These are phyloP conservation scores for Eurystomus gularis DNA, from an alignment of 2,113 vertebrate genomes.

Conservation along the genomic window DNA sequence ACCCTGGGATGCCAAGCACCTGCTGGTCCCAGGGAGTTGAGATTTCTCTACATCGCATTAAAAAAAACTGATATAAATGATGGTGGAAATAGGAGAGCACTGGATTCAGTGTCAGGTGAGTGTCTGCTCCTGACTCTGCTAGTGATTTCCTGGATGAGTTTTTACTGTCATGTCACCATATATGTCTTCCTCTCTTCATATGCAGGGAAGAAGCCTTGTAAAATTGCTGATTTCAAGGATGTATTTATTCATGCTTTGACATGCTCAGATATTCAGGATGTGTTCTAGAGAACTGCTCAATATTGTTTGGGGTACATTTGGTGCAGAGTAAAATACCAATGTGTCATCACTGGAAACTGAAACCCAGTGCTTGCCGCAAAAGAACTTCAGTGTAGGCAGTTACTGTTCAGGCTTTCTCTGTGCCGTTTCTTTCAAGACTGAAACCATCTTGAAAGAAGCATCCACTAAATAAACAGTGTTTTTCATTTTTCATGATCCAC, in stretches of 20 bases:
- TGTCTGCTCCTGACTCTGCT: not conserved
- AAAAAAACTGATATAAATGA: not conserved
- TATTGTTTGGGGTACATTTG: not conserved
- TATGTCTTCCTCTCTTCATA: not conserved
- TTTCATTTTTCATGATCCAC: not conserved
- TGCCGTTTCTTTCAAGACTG: not conserved
- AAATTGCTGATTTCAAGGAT: not conserved
- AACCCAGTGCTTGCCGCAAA: not conserved
- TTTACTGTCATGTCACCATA: not conserved
- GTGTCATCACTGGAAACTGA: not conserved
- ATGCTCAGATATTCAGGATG: not conserved
- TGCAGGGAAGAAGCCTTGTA: not conserved
- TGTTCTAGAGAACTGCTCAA: not conserved
- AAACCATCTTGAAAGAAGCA: not conserved
- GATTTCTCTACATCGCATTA: not conserved
- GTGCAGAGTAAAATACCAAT: not conserved
- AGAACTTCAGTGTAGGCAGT: not conserved
- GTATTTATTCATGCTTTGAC: not conserved
- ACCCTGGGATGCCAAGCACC: not conserved
- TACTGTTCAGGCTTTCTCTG: not conserved
- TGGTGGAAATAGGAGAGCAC: not conserved
- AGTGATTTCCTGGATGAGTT: not conserved
- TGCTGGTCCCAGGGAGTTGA: not conserved
- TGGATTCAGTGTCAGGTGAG: not conserved
- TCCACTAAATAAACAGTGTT: not conserved